phyloP scores from a whole-genome alignment of 2,797 vertebrate species.

The Meda fulgida region DNA sequence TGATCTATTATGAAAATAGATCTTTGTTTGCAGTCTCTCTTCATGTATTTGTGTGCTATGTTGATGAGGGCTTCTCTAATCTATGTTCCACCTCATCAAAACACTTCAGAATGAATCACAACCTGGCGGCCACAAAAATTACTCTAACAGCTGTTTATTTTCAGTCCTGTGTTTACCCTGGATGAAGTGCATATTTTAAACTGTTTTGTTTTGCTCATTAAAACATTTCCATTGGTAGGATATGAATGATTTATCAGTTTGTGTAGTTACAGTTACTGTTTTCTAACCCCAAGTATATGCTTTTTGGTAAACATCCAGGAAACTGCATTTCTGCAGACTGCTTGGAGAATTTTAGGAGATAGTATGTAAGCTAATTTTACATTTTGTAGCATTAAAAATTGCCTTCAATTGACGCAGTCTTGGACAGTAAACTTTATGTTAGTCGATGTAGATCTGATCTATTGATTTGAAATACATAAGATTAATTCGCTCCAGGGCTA shows the following conservation, averaged over 20 bases:
- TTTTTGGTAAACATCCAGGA: not conserved
- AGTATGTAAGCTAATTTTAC: not conserved
- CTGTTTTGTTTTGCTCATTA: conserved; percentile 15
- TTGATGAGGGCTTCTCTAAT: conserved; percentile 25
- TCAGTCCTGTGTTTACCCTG: conserved; percentile 8
- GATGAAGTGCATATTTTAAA: conserved; percentile 5
- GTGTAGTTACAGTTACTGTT: not conserved
- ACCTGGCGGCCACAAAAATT: conserved; percentile 1
- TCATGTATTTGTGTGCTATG: not conserved
- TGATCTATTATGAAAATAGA: conserved; percentile 39
- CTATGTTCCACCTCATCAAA: conserved; percentile 39
- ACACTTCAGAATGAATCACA: conserved; percentile 26
- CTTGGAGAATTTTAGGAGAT: not conserved
- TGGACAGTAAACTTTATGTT: not conserved
- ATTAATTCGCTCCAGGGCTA: too few species aligned
- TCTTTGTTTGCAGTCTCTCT: conserved; percentile 28
- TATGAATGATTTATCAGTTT: conserved; percentile 1
- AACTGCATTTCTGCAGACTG: not conserved
- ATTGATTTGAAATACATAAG: too few species aligned
- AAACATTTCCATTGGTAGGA: conserved; percentile 8
- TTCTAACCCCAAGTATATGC: not conserved
- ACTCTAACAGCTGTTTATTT: conserved; percentile 2
- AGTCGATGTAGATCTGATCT: not conserved
- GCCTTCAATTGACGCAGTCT: not conserved
- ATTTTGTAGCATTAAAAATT: not conserved